Evolutionary conservation across 2,797 vertebrate genomes (phyloP).

Genomic region (Ceryle rudis): DNA sequence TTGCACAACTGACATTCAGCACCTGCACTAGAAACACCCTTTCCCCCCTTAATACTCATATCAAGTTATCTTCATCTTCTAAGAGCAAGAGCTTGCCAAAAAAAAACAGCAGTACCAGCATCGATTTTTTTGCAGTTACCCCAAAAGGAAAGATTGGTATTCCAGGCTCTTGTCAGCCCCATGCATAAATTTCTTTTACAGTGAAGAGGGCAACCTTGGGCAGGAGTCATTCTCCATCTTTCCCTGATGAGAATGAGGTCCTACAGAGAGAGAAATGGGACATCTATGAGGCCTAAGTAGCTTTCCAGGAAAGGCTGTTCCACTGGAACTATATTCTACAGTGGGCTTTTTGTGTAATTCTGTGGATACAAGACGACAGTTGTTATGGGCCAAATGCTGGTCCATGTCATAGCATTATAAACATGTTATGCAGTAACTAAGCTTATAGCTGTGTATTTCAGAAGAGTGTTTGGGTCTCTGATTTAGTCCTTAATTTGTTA

Average conservation of each 20-base stretch:
- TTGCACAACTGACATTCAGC: neutral
- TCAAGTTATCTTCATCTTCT: neutral
- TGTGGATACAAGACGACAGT: neutral
- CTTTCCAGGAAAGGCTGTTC: neutral
- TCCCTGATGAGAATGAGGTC: neutral
- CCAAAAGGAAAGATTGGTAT: neutral
- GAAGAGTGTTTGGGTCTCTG: neutral
- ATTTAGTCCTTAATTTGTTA: neutral
- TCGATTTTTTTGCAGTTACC: neutral
- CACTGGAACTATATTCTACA: neutral
- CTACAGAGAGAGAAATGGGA: neutral
- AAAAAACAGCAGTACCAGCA: neutral
- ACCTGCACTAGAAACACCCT: neutral
- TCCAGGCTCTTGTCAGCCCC: neutral
- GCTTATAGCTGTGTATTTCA: neutral
- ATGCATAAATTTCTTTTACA: neutral
- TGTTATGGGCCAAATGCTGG: neutral
- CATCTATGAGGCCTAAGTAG: neutral
- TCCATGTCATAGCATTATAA: neutral
- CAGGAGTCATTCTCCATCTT: neutral
- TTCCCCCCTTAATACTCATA: neutral
- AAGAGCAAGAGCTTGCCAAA: neutral
- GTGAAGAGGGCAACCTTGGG: neutral
- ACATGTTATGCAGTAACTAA: neutral
- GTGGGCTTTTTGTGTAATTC: neutral